Percentiles rank a stretch among this genome's conserved stretches.
These are phyloP conservation scores for Solen grandis DNA, from an alignment of 1,140 invertebrate genomes.

Conservation along the genomic window DNA sequence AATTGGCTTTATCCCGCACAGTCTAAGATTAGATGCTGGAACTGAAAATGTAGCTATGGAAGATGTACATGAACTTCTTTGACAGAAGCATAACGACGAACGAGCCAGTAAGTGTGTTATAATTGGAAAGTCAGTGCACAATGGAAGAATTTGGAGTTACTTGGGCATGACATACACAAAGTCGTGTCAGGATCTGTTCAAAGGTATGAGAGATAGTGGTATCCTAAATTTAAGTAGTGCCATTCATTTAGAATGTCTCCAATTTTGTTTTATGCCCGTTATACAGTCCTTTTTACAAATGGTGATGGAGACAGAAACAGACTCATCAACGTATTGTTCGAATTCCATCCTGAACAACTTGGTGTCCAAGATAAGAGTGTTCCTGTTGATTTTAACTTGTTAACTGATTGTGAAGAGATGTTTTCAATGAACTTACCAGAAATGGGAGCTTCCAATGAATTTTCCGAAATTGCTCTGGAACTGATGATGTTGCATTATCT, in stretches of 20 bases:
- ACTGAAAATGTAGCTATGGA: constrained; percentile 15
- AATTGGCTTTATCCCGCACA: constrained; percentile 5
- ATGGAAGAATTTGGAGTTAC: constrained; percentile 13
- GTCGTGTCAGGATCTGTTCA: no score
- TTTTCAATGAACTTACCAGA: background rate
- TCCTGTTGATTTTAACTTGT: no score
- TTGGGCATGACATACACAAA: background rate
- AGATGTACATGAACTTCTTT: constrained; percentile 32
- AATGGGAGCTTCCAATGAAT: background rate
- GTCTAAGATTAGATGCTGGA: constrained; percentile 1
- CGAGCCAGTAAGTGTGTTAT: background rate
- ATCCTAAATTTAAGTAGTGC: no score
- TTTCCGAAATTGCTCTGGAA: background rate
- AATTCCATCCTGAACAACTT: no score
- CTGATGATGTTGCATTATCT: background rate
- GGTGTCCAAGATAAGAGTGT: no score
- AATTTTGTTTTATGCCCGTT: no score
- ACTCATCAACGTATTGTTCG: no score
- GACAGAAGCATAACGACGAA: background rate
- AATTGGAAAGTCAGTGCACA: no score
- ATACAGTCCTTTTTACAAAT: no score
- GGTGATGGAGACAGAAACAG: no score
- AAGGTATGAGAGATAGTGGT: no score
- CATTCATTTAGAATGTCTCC: no score
- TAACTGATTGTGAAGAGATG: constrained; percentile 1